Evolutionary conservation across 2,797 vertebrate genomes (phyloP).

Genomic region (Tamandua tetradactyla): DNA sequence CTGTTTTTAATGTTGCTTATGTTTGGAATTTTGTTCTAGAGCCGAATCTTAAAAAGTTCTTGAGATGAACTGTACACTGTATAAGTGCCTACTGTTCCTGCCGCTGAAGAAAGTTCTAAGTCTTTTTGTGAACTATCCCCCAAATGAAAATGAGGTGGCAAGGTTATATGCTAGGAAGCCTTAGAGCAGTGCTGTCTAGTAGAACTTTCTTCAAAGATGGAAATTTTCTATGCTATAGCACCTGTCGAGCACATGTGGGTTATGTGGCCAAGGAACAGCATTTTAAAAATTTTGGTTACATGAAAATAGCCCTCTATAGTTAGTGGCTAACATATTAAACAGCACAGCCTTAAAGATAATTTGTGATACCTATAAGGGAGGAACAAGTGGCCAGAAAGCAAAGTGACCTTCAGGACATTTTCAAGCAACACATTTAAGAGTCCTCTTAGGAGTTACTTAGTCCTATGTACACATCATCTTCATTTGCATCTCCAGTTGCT

Average conservation of each 20-base stretch:
- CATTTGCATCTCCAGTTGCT: constrained; percentile 18
- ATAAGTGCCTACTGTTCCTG: not conserved
- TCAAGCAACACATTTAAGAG: not conserved
- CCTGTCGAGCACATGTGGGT: not conserved
- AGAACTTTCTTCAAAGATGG: not conserved
- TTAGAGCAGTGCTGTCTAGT: not conserved
- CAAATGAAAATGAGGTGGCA: not conserved
- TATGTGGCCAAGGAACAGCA: not conserved
- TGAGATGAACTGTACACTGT: not conserved
- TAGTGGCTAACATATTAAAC: not conserved
- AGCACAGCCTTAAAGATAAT: not conserved
- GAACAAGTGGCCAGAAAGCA: constrained; percentile 15
- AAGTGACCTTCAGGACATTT: not conserved
- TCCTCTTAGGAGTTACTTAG: not conserved
- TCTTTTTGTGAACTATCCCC: not conserved
- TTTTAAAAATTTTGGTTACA: not conserved
- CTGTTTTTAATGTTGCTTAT: constrained; percentile 27
- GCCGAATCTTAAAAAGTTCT: not conserved
- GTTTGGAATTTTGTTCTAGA: constrained; percentile 40
- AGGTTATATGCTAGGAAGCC: not conserved
- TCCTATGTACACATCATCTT: not conserved
- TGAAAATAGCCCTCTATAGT: not conserved
- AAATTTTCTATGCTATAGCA: not conserved
- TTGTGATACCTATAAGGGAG: not conserved
- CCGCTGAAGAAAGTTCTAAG: not conserved